Conservation (phyloP, 2,797 vertebrate species). For the Tauraco hartlaubi region DNA sequence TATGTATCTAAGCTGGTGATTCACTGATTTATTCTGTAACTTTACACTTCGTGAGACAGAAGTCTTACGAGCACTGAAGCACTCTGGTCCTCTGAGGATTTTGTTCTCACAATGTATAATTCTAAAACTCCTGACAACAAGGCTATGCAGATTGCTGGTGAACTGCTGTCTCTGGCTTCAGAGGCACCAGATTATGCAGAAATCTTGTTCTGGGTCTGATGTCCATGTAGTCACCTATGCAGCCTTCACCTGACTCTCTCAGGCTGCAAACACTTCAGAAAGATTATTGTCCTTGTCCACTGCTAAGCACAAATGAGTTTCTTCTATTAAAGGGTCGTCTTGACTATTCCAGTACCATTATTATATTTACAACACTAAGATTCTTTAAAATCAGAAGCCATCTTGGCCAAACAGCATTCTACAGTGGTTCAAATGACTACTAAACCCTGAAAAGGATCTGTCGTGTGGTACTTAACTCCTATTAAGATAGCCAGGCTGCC, state of each 20-base stretch:
- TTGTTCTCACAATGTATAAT: background rate
- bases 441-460: background rate
- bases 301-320: background rate
- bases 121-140: background rate
- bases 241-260: background rate
- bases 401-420: background rate
- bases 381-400: background rate
- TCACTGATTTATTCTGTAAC: background rate
- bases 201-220: background rate
- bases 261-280: background rate
- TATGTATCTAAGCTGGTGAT: background rate
- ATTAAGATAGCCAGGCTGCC: background rate
- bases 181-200: background rate
- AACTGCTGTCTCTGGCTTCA: fast-evolving
- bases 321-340: background rate
- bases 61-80: background rate
- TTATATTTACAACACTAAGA: background rate
- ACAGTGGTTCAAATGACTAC: background rate
- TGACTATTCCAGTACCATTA: background rate
- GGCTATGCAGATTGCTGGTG: background rate
- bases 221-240: fast-evolving
- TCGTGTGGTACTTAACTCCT: background rate
- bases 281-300: background rate
- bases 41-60: background rate
- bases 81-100: background rate